A percentile compares a stretch with the other conserved stretches of the same genome.
Conservation (phyloP, 1,140 invertebrate species). For the Idris sp. region DNA sequence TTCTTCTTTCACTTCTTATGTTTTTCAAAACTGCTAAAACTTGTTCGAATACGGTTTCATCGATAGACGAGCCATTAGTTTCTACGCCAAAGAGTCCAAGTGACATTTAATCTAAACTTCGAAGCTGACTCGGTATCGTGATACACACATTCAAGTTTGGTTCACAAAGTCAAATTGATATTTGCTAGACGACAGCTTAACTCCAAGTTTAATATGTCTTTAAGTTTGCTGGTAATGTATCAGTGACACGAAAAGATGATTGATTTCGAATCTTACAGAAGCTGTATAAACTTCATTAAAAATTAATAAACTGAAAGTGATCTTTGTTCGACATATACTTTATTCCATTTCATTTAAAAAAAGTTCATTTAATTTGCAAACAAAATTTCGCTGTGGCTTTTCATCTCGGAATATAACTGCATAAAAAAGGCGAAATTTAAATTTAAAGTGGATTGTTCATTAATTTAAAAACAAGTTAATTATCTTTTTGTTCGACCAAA, state of each 20-base stretch:
- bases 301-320: slow-evolving; percentile 2
- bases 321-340: too few relatives aligned
- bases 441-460: too few relatives aligned
- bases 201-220: slow-evolving; percentile 44
- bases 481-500: too few relatives aligned
- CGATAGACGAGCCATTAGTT: slow-evolving; percentile 38
- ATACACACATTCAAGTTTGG: slow-evolving; percentile 35
- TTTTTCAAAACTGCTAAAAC: slow-evolving; percentile 49
- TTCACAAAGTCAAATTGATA: slow-evolving; percentile 51
- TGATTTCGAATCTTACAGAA: too few relatives aligned
- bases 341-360: too few relatives aligned
- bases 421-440: too few relatives aligned
- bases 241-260: slow-evolving; percentile 29
- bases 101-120: slow-evolving; percentile 58
- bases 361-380: too few relatives aligned
- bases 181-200: slow-evolving; percentile 49
- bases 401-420: too few relatives aligned
- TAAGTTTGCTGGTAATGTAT: slow-evolving; percentile 26
- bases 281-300: slow-evolving; percentile 6
- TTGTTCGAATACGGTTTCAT: slow-evolving; percentile 45
- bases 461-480: too few relatives aligned
- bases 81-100: slow-evolving; percentile 38
- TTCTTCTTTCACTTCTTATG: slow-evolving; percentile 34
- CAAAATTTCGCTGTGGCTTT: too few relatives aligned
- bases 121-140: slow-evolving; percentile 40